Evolutionary conservation across 1,140 invertebrate genomes (phyloP), one percentile per base, ranked within the genome.

Genomic region (Geopemphigus sp.): DNA sequence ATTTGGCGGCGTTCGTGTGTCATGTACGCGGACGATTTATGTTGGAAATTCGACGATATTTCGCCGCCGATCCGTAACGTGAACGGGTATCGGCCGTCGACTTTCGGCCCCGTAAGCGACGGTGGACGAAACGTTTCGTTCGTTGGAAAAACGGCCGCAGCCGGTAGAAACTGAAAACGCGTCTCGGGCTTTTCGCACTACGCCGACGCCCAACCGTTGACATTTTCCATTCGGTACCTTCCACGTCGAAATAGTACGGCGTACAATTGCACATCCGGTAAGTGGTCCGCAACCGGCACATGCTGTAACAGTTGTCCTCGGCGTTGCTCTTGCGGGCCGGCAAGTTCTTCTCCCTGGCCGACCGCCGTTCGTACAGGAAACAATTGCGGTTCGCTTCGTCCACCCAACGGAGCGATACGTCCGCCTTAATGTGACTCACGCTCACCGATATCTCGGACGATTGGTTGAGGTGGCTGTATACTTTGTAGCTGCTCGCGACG

Each of bases 281-380:
- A 32, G 80, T 82, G 15, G n/a, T 53, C 12, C 3, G 17, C 5
- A 82, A 22, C 6, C 82, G 19, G 39, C 82, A 82, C n/a, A 56
- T 68, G 32, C 54, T 66, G 54, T 80, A 81, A 50, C 82, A 82
- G n/a, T 80, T 81, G 45, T 66, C 63, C 61, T 82, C 73, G 47
- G 78, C 53, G 45, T 72, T 80, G 19, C 81, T 66, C 6, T 50
- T 66, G 14, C 15, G 56, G 1, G 57, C 53, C 12, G 70, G 63
- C 8, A 53, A n/a, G 24, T 74, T 57, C 12, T 47, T 45, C 1
- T 61, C 10, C 1, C 17, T 24, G 0, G 15, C 10, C 15, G 22
- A 50, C 3, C 45, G 32, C 39, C 19, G 6, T 6, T 81, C 12
- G n/a, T 80, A 57, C n/a, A 82, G 53, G n/a, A 66, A 76, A 54